These are phyloP conservation scores for Chlorops oryzae DNA, from an alignment of 1,140 invertebrate genomes.

Conservation along the genomic window DNA sequence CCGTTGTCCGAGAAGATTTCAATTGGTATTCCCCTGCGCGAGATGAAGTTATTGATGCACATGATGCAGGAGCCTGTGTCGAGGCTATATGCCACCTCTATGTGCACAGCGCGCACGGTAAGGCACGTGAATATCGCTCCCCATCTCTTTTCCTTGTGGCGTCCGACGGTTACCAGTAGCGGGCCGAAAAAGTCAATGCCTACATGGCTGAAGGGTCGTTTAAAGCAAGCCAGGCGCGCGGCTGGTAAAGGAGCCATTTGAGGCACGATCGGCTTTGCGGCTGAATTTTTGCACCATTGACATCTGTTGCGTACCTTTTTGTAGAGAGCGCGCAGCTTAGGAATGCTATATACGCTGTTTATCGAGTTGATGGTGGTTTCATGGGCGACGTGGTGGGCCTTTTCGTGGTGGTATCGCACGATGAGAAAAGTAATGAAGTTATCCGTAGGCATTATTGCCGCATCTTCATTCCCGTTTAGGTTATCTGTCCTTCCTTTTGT, in stretches of 20 bases:
- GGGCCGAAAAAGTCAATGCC: constrained; percentile 15
- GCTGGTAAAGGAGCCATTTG: constrained; percentile 7
- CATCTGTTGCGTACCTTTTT: background rate
- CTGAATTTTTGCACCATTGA: constrained; percentile 3
- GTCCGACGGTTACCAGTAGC: constrained; percentile 17
- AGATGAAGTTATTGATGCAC: too few species aligned
- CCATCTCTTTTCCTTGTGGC: constrained; percentile 21
- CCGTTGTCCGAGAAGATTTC: constrained; percentile 40
- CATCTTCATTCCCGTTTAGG: too few species aligned
- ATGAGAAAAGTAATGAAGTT: too few species aligned
- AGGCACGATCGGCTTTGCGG: background rate
- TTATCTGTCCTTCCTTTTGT: too few species aligned
- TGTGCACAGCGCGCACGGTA: constrained; percentile 18
- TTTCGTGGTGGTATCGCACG: too few species aligned
- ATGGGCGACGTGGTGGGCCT: too few species aligned
- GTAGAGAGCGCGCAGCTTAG: too few species aligned
- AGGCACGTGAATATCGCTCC: constrained; percentile 23
- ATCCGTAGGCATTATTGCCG: too few species aligned
- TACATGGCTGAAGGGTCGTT: constrained; percentile 9
- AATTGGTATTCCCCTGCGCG: constrained; percentile 20
- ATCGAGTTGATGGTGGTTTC: too few species aligned
- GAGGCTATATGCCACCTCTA: constrained; percentile 17
- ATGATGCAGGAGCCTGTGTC: constrained; percentile 18
- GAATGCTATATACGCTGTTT: too few species aligned
- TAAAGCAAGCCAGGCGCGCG: background rate